Percentiles rank a stretch among this genome's conserved stretches.
Evolutionary conservation across 1,140 invertebrate species (phyloP).

Genomic region (Aradophagus sp.): DNA sequence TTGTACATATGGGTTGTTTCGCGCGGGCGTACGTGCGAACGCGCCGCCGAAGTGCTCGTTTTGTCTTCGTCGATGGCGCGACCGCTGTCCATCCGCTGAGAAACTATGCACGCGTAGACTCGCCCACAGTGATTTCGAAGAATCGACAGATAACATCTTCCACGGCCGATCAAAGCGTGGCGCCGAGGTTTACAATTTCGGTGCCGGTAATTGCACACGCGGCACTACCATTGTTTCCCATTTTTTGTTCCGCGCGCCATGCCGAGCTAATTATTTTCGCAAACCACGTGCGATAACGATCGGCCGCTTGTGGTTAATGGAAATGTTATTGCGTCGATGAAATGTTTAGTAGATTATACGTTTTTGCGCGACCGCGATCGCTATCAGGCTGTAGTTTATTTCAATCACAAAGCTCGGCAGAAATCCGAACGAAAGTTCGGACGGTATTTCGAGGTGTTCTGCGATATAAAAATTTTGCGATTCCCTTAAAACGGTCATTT

Average conservation of each 20-base stretch:
- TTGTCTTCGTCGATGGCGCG: too few relatives aligned
- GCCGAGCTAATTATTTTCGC: constrained; percentile 27
- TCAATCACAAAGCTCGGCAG: too few relatives aligned
- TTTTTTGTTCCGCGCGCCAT: constrained; percentile 6
- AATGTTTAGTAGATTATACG: constrained; percentile 14
- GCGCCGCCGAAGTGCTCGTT: too few relatives aligned
- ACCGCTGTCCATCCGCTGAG: too few relatives aligned
- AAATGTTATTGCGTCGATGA: constrained; percentile 24
- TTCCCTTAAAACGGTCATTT: background rate
- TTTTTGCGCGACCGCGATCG: constrained; percentile 10
- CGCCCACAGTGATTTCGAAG: too few relatives aligned
- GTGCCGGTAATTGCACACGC: too few relatives aligned
- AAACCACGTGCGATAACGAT: constrained; percentile 24
- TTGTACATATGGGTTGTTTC: constrained; percentile 54
- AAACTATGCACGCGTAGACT: too few relatives aligned
- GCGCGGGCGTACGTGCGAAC: constrained; percentile 41
- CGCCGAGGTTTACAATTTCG: too few relatives aligned
- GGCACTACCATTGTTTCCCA: constrained; percentile 25
- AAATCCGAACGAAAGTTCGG: too few relatives aligned
- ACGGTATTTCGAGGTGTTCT: too few relatives aligned
- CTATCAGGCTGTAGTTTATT: constrained; percentile 7
- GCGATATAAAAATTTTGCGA: background rate
- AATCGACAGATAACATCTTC: too few relatives aligned
- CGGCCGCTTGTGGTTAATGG: constrained; percentile 19
- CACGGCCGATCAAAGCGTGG: too few relatives aligned